These are phyloP conservation scores for Tribolium freemani DNA, from an alignment of 2,888 invertebrate genomes.

Conservation along the genomic window DNA sequence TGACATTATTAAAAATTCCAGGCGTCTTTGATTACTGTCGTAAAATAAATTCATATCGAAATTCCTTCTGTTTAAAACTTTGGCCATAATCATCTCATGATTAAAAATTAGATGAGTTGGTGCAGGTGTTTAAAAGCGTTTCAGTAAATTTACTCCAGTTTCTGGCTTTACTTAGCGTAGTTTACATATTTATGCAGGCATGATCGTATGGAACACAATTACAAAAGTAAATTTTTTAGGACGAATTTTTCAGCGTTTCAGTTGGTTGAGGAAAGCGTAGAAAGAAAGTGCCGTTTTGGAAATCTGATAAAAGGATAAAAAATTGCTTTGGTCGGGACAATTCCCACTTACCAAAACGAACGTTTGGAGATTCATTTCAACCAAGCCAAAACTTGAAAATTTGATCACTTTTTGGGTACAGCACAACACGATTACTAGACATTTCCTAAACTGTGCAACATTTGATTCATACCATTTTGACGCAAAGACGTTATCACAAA, in stretches of 20 bases:
- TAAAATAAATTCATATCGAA: slow-evolving; percentile 13
- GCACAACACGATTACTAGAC: background rate
- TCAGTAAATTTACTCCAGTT: slow-evolving; percentile 35
- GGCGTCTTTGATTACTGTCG: slow-evolving; percentile 21
- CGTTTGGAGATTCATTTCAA: no score
- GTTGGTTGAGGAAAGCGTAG: no score
- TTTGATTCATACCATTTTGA: no score
- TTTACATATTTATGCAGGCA: slow-evolving; percentile 23
- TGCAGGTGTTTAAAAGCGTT: slow-evolving; percentile 37
- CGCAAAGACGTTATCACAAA: no score
- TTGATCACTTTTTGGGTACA: background rate
- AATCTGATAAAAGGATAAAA: no score
- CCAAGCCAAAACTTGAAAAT: background rate
- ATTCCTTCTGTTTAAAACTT: slow-evolving; percentile 17
- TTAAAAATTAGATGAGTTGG: slow-evolving; percentile 29
- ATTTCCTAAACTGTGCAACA: no score
- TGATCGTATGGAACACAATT: slow-evolving; percentile 15
- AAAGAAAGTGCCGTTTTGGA: no score
- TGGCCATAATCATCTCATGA: slow-evolving; percentile 20
- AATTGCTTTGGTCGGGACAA: no score
- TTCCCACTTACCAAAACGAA: no score
- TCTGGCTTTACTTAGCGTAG: slow-evolving; percentile 21
- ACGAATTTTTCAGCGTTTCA: no score
- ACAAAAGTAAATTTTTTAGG: background rate
- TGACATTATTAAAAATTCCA: slow-evolving; percentile 15